phyloP scores from a whole-genome alignment of 2,888 invertebrate genomes.

The Megalurothrips usitatus region DNA sequence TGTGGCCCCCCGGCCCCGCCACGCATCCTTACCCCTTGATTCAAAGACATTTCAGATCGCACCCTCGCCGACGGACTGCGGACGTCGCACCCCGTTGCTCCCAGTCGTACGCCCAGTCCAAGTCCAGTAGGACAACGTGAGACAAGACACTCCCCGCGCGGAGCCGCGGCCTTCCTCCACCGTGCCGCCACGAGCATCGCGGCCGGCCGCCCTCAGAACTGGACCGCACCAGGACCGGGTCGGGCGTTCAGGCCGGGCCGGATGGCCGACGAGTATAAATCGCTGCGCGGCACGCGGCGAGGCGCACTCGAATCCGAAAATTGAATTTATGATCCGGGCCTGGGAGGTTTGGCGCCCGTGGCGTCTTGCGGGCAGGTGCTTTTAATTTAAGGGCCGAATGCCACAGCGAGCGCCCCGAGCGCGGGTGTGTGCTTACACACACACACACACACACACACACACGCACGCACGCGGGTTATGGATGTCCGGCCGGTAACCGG shows the following conservation, averaged over 20 bases:
- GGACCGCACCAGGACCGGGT: background rate
- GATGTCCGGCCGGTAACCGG: background rate
- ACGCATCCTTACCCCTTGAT: too few relatives aligned
- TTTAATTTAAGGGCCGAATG: conserved; percentile 4
- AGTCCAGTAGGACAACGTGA: background rate
- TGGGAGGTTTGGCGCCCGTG: background rate
- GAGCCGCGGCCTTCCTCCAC: background rate
- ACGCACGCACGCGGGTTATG: background rate
- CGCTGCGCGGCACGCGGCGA: background rate
- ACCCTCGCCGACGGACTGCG: too few relatives aligned
- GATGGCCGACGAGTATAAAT: background rate
- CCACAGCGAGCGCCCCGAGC: too few relatives aligned
- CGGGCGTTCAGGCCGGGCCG: background rate
- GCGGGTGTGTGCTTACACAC: too few relatives aligned
- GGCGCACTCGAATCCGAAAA: conserved; percentile 5
- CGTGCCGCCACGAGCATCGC: background rate
- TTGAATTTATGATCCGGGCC: background rate
- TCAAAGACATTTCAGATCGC: too few relatives aligned
- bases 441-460: too few relatives aligned
- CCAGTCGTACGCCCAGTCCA: too few relatives aligned
- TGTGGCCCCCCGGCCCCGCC: too few relatives aligned
- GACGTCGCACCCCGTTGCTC: too few relatives aligned
- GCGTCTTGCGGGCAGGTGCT: background rate
- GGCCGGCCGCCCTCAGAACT: background rate
- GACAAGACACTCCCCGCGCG: background rate